Evolutionary conservation across 2,888 invertebrate genomes (phyloP).

Genomic region (Pristionchus exspectatus): DNA sequence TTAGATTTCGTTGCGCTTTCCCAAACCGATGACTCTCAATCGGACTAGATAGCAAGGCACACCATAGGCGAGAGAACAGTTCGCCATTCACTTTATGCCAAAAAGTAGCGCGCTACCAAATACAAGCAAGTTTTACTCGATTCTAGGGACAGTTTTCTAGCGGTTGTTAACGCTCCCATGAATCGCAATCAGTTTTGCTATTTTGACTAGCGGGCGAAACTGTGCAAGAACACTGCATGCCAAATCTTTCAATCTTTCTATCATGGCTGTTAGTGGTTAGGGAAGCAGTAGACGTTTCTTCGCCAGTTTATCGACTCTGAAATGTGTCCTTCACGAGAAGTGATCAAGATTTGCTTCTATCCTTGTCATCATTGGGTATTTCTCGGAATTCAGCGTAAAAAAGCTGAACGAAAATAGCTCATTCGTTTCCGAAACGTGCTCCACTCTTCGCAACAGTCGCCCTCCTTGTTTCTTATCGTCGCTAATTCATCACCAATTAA

Average conservation of each 20-base stretch:
- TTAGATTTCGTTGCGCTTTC: no score
- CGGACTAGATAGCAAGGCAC: neutral
- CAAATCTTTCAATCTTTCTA: no score
- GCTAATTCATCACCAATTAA: neutral
- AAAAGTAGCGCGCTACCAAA: neutral
- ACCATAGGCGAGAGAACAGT: neutral
- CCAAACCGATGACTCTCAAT: no score
- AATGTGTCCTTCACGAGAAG: no score
- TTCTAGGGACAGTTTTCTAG: constrained; percentile 11
- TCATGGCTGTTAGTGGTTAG: neutral
- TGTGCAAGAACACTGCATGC: neutral
- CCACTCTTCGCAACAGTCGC: neutral
- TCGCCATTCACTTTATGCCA: neutral
- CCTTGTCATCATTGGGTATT: no score
- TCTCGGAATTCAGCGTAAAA: no score
- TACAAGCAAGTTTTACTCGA: constrained; percentile 19
- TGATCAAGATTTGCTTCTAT: no score
- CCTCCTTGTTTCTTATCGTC: neutral
- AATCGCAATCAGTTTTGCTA: constrained; percentile 15
- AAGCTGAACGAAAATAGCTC: no score
- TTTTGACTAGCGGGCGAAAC: neutral
- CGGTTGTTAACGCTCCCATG: neutral
- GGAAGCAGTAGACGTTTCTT: no score
- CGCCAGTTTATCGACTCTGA: no score
- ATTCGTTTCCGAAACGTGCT: neutral